These are phyloP conservation scores for Athalia rosae DNA, from an alignment of 2,888 invertebrate species.

Conservation along the genomic window DNA sequence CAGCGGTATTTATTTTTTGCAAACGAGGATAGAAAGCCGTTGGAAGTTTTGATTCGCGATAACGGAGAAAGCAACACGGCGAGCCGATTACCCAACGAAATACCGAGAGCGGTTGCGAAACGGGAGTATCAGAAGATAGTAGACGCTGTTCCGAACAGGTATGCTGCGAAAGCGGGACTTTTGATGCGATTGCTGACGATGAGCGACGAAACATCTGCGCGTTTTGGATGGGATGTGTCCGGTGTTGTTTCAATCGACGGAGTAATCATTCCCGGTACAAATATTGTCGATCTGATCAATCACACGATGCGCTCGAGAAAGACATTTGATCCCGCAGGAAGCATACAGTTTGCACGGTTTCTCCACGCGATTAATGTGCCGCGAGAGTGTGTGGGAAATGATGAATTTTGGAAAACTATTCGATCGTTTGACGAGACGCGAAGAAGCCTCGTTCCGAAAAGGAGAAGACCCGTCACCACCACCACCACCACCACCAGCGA, in stretches of 20 bases:
- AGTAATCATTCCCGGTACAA: constrained; percentile 36
- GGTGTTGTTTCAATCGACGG: too few relatives aligned
- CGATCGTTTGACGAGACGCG: too few relatives aligned
- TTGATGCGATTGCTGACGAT: not conserved
- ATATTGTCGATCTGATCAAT: constrained; percentile 48
- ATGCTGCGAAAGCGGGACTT: not conserved
- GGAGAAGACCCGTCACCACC: too few relatives aligned
- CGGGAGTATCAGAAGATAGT: not conserved
- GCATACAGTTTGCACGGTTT: constrained; percentile 21
- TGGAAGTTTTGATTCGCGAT: not conserved
- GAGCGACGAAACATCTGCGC: not conserved
- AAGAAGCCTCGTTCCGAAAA: too few relatives aligned
- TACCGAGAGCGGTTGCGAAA: not conserved
- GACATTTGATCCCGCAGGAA: constrained; percentile 20
- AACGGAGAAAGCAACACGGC: not conserved
- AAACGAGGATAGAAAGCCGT: constrained; percentile 1
- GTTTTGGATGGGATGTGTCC: too few relatives aligned
- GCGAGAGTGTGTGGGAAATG: too few relatives aligned
- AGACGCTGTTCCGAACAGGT: not conserved
- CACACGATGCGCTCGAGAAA: constrained; percentile 46
- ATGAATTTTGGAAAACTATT: too few relatives aligned
- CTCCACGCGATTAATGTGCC: too few relatives aligned
- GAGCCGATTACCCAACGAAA: not conserved
- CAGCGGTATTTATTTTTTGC: constrained; percentile 44
- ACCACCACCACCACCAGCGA: too few relatives aligned